Percentiles rank a stretch among this genome's conserved stretches.
Evolutionary conservation across 1,140 invertebrate genomes (phyloP).

Genomic region (Ericerus pela): DNA sequence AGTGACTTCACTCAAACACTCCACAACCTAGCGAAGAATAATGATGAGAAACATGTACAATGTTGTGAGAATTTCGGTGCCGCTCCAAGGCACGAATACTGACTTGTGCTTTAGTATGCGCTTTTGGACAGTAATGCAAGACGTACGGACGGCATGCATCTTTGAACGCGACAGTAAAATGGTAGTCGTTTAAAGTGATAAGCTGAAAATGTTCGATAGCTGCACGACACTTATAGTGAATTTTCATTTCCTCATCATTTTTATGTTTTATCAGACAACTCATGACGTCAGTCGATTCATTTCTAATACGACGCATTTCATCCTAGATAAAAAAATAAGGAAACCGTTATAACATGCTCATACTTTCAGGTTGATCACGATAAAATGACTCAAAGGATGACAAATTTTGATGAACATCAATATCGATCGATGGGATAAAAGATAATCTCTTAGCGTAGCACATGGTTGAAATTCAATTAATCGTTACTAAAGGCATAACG

Average conservation of each 20-base stretch:
- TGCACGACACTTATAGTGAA: constrained; percentile 70
- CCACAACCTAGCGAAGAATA: constrained; percentile 51
- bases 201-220: constrained; percentile 90
- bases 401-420: too few species aligned
- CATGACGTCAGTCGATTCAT: constrained; percentile 52
- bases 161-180: constrained; percentile 90
- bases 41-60: too few species aligned
- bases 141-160: constrained; percentile 79
- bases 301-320: not conserved
- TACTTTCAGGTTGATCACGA: too few species aligned
- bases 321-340: not conserved
- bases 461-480: too few species aligned
- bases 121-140: constrained; percentile 54
- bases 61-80: not conserved
- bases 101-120: constrained; percentile 31
- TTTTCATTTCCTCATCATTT: constrained; percentile 58
- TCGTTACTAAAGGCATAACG: too few species aligned
- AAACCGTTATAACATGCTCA: too few species aligned
- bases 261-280: constrained; percentile 88
- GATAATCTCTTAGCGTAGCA: too few species aligned
- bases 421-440: too few species aligned
- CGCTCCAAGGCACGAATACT: not conserved
- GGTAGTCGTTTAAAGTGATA: constrained; percentile 83
- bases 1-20: constrained; percentile 78
- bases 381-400: too few species aligned